phyloP scores from a whole-genome alignment of 1,140 invertebrate genomes.

The Hycleus cichorii region DNA sequence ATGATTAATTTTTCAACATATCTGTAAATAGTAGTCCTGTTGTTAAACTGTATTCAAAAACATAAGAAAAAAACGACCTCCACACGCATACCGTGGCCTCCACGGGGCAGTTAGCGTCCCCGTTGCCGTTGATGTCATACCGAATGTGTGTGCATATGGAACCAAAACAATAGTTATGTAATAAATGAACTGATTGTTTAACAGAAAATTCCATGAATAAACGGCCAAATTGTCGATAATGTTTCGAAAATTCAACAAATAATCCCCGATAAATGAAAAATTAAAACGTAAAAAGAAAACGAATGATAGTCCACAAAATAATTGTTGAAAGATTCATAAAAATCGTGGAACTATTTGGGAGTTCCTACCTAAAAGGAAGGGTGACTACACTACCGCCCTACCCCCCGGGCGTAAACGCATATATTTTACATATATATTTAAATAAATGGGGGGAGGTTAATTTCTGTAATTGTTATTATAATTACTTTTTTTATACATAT shows the following conservation, averaged over 20 bases:
- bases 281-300: conserved; percentile 4
- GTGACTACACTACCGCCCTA: conserved; percentile 30
- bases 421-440: background rate
- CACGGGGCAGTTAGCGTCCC: conserved; percentile 8
- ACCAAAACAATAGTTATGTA: conserved; percentile 16
- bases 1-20: background rate
- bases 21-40: conserved; percentile 23
- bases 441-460: conserved; percentile 11
- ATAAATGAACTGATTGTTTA: conserved; percentile 11
- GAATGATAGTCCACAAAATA: conserved; percentile 9
- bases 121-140: conserved; percentile 25
- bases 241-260: conserved; percentile 33
- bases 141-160: conserved; percentile 43
- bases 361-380: conserved; percentile 37
- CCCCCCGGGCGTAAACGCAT: conserved; percentile 1
- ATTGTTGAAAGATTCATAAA: conserved; percentile 6
- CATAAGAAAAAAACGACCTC: conserved; percentile 25
- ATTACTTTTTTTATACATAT: too few relatives aligned
- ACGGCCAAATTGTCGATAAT: conserved; percentile 19
- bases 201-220: conserved; percentile 1
- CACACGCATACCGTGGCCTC: conserved; percentile 27
- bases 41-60: conserved; percentile 19
- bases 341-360: conserved; percentile 24
- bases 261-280: background rate
- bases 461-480: too few relatives aligned